Percentiles rank a stretch among this genome's conserved stretches.
Conservation (phyloP, 2,888 invertebrate genomes). For the Gandaritis pyraliata region DNA sequence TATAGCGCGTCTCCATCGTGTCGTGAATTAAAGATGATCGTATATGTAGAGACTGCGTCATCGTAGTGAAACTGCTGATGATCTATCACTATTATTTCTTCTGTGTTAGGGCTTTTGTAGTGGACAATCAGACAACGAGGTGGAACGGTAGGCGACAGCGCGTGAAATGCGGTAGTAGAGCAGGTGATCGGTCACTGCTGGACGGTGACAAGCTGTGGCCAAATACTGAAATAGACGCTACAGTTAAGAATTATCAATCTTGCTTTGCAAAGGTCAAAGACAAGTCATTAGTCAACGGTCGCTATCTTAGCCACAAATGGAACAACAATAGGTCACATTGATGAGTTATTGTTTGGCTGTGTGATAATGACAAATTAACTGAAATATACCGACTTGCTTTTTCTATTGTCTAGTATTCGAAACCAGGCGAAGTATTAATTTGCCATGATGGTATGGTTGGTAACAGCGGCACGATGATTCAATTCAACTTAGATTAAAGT, state of each 20-base stretch:
- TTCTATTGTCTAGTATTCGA: too few relatives aligned
- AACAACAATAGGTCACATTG: background rate
- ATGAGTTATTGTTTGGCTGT: background rate
- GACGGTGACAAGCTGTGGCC: slow-evolving; percentile 25
- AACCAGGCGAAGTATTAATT: background rate
- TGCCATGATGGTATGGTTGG: background rate
- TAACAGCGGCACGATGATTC: background rate
- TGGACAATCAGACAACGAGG: slow-evolving; percentile 51
- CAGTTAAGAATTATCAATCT: slow-evolving; percentile 13
- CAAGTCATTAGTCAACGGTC: background rate
- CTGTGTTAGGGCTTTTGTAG: slow-evolving; percentile 34
- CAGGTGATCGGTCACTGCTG: slow-evolving; percentile 41
- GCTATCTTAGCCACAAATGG: slow-evolving; percentile 1
- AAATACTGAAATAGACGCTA: slow-evolving; percentile 15
- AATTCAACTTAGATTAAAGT: slow-evolving; percentile 10
- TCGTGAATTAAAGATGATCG: too few relatives aligned
- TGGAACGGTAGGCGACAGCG: slow-evolving; percentile 53
- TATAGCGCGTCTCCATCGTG: too few relatives aligned
- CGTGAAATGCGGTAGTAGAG: slow-evolving; percentile 54
- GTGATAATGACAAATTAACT: background rate
- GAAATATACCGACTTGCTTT: too few relatives aligned
- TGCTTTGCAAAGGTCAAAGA: slow-evolving; percentile 7
- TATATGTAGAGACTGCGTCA: too few relatives aligned
- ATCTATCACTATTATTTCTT: slow-evolving; percentile 11
- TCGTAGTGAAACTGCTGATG: background rate